Evolutionary conservation across 2,888 invertebrate genomes (phyloP), one percentile per base, ranked within the genome.

Genomic region (Agonopterix arenella): DNA sequence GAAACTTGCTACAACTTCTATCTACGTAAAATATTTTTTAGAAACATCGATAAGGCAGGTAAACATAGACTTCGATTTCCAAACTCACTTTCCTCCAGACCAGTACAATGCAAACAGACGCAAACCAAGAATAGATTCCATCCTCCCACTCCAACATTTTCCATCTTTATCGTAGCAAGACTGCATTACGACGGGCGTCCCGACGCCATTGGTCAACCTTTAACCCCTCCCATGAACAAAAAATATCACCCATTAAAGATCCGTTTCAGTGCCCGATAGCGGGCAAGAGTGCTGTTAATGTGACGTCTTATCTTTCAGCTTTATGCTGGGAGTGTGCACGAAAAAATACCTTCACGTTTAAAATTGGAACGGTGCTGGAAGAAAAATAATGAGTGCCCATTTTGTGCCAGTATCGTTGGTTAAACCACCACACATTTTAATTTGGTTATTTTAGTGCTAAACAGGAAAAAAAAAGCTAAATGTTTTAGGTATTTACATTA

Each of bases 211-310:
- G 85, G 84, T 73, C 78, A 70, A 86, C 86, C 89, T 84, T 73
- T 84, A 74, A 86, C 86, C 88, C 88, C 84, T 74, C 85, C 86
- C 86, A 84, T 76, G 76, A 77, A 80, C 70, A 77, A 82, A 85
- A 84, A 84, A 82, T 78, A 84, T 82, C 75, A 68, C 77, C 84
- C 85, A 85, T 85, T 84, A 85, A 73, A 76, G 74, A 82, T 81
- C 78, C 72, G 71, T 81, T 85, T 81, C 84, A 80, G 73, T 66
- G 70, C 68, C 72, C 73, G 76, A 80, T 77, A 72, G 65, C 58
- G 65, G 61, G 60, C 59, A 60, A 54, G 53, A 70, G 67, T 64
- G 70, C 69, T 61, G 71, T 68, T 80, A 76, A 77, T 74, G 76
- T 68, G 75, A 63, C 63, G 60, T 70, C 73, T 80, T 83, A 81